Evolutionary conservation across 2,113 vertebrate species (phyloP), one percentile per base, ranked within the genome.

Genomic region (Seriola quinqueradiata): DNA sequence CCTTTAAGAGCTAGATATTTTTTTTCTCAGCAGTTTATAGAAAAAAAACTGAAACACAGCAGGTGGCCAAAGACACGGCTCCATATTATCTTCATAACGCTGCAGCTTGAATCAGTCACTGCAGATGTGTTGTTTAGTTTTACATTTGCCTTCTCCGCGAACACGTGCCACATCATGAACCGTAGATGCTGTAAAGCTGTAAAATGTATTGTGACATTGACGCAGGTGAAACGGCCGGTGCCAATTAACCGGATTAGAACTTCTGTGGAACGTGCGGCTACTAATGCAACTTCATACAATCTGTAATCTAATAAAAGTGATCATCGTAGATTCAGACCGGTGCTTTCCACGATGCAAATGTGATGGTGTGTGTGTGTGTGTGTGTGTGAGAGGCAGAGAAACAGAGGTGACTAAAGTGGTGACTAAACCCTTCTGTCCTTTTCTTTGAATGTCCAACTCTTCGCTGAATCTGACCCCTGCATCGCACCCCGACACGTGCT

Each of bases 391-490:
- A 42, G 8, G 60, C 28, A 48, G 4, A 44, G 42, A 48, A 16
- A 48, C 16, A 17, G 52, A 11, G 40, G 40, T 42, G 8, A 42
- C 8, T 42, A 11, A 40, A 23, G 40, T 59, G 44, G n/a, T 25
- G 25, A 25, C 25, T 72, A 21, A 80, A 77, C 66, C 38, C 61
- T 23, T 32, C 42, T 11, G 70, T 44, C 9, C 11, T 4, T 58
- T 75, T 80, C 81, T 83, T 36, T 52, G 61, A 78, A 40, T 12
- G 3, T 2, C 38, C 65, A n/a, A 28, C 66, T 46, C 46, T 83
- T 61, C 19, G 25, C 0, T 42, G 83, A 75, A 81, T 76, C 48
- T 13, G 42, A 4, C 64, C 71, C 61, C 65, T 79, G 38, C 54
- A 4, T 75, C 32, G 19, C 71, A 52, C 63, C 55, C 28, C 11